Conservation (phyloP, 2,113 vertebrate genomes). For the Sinocyclocheilus anshuiensis region DNA sequence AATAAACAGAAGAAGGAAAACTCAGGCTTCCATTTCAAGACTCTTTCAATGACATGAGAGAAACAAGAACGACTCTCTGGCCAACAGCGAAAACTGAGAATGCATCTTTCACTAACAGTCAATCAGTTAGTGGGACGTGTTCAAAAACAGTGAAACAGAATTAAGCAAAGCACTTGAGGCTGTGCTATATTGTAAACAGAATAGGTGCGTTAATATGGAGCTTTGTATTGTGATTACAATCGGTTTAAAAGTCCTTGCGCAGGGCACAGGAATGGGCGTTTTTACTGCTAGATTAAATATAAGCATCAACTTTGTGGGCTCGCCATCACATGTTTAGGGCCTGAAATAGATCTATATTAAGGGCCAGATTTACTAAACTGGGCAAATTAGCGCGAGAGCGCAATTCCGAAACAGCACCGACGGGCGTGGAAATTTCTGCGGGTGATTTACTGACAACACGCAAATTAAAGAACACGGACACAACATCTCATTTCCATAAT, state of each 20-base stretch:
- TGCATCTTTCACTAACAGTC: background rate
- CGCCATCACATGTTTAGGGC: too few relatives aligned
- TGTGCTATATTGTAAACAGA: background rate
- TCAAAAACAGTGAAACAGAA: background rate
- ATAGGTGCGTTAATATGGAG: background rate
- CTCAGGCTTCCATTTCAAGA: background rate
- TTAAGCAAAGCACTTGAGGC: background rate
- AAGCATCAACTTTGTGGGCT: too few relatives aligned
- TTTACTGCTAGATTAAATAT: background rate
- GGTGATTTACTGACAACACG: too few relatives aligned
- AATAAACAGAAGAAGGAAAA: conserved; percentile 35
- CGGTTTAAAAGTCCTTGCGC: background rate
- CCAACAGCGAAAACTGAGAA: background rate
- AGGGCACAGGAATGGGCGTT: background rate
- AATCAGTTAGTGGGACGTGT: background rate
- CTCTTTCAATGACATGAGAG: background rate
- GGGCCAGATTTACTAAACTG: too few relatives aligned
- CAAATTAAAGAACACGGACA: too few relatives aligned
- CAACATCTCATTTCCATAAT: too few relatives aligned
- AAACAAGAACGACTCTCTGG: background rate
- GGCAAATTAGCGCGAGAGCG: too few relatives aligned
- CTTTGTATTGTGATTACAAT: background rate
- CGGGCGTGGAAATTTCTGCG: too few relatives aligned
- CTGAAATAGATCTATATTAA: too few relatives aligned
- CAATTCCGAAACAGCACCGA: too few relatives aligned